phyloP scores from a whole-genome alignment of 2,797 vertebrate genomes.

The Esox masquinongy region DNA sequence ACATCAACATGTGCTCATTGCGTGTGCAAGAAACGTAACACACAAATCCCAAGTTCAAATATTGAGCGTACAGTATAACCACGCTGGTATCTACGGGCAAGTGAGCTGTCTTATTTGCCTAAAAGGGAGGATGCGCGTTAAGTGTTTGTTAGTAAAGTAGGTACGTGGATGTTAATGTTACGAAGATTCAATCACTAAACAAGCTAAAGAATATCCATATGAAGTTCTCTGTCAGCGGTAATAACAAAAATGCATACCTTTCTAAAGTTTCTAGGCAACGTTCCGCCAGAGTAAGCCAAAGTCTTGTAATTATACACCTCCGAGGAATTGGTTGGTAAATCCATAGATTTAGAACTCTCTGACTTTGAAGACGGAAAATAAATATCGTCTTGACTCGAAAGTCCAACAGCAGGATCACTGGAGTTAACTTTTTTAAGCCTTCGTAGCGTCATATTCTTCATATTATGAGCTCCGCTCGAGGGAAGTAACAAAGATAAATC shows the following conservation, averaged over 20 bases:
- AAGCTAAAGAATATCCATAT: neutral
- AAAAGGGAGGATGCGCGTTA: too few relatives aligned
- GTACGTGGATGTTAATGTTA: neutral
- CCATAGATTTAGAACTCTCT: constrained; percentile 73
- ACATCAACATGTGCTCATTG: constrained; percentile 6
- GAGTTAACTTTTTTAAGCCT: constrained; percentile 81
- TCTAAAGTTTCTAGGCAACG: constrained; percentile 82
- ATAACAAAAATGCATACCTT: constrained; percentile 71
- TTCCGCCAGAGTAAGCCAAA: constrained; percentile 90
- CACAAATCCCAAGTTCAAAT: neutral
- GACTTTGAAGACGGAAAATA: constrained; percentile 83
- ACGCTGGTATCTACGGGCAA: neutral
- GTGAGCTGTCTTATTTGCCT: neutral
- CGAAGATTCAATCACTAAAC: neutral
- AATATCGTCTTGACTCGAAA: constrained; percentile 65
- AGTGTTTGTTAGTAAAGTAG: neutral
- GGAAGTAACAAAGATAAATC: neutral
- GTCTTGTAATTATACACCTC: constrained; percentile 83
- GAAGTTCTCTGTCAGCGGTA: neutral
- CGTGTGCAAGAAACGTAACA: neutral
- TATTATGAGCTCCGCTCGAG: constrained; percentile 45
- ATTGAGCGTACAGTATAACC: neutral
- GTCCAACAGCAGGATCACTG: constrained; percentile 70
- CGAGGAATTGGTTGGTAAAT: constrained; percentile 56
- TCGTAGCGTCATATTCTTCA: constrained; percentile 85